A percentile compares a stretch with the other conserved stretches of the same genome.
phyloP scores from a whole-genome alignment of 1,140 invertebrate species.

The Habropoda laboriosa region DNA sequence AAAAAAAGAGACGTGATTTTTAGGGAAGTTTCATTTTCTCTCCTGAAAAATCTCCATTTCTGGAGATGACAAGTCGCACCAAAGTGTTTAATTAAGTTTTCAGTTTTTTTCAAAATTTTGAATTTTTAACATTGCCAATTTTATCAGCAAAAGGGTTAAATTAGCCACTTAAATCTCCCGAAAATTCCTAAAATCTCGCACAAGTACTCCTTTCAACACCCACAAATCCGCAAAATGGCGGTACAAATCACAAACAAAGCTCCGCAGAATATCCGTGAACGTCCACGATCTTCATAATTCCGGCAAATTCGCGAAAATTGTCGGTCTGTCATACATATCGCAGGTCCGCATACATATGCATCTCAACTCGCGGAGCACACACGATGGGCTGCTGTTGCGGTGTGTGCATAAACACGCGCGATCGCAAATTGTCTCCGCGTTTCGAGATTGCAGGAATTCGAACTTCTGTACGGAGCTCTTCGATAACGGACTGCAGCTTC shows the following conservation, averaged over 20 bases:
- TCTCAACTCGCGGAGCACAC: neutral
- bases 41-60: too few species aligned
- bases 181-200: too few species aligned
- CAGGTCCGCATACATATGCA: conserved; percentile 53
- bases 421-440: conserved; percentile 16
- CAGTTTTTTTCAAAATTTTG: too few species aligned
- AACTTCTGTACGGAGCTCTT: neutral
- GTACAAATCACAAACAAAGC: neutral
- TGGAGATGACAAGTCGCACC: too few species aligned
- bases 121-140: too few species aligned
- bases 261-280: neutral
- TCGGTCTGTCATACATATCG: neutral
- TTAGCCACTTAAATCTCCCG: too few species aligned
- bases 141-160: too few species aligned
- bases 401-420: conserved; percentile 10
- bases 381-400: too few species aligned
- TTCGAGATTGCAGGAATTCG: neutral
- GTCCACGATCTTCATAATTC: conserved; percentile 27
- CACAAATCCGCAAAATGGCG: neutral
- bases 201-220: too few species aligned
- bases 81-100: too few species aligned
- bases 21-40: too few species aligned
- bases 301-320: conserved; percentile 30
- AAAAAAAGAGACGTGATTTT: too few species aligned
- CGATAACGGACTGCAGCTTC: neutral